These are phyloP conservation scores for Chymomyza caudatula DNA, from an alignment of 2,888 invertebrate genomes.

Conservation along the genomic window DNA sequence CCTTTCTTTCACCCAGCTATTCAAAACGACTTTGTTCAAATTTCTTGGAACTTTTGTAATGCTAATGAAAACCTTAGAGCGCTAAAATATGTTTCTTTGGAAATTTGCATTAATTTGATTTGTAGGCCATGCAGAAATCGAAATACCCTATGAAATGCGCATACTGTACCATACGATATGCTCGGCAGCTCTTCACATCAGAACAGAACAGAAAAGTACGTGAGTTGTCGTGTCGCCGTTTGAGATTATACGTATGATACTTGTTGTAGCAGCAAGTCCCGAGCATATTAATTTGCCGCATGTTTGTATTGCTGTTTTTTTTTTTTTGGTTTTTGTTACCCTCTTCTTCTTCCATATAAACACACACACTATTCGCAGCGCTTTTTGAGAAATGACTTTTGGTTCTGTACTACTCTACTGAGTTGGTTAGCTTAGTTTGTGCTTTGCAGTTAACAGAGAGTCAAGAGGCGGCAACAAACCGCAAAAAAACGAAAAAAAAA, in stretches of 20 bases:
- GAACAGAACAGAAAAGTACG: conserved; percentile 20
- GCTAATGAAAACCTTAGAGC: neutral
- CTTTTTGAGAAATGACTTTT: conserved; percentile 28
- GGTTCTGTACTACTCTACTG: conserved; percentile 3
- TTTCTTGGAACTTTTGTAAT: neutral
- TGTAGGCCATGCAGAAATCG: neutral
- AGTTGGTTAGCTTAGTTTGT: conserved; percentile 4
- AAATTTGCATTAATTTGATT: neutral
- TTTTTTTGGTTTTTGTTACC: neutral
- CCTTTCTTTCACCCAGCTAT: neutral
- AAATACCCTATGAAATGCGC: neutral
- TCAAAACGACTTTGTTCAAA: neutral
- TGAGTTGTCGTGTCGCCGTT: conserved; percentile 19
- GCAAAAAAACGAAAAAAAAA: conserved; percentile 38
- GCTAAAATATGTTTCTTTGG: neutral
- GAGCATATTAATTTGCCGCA: conserved; percentile 18
- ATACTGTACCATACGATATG: neutral
- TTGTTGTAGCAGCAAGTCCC: conserved; percentile 7
- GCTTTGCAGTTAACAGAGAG: conserved; percentile 10
- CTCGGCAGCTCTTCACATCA: conserved; percentile 30
- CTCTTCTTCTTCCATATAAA: neutral
- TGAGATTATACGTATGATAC: conserved; percentile 26
- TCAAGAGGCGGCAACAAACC: conserved; percentile 13
- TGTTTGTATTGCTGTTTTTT: neutral
- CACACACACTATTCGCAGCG: neutral